Percentiles rank a stretch among this genome's conserved stretches.
These are phyloP conservation scores for Cataglyphis hispanica DNA, from an alignment of 1,140 invertebrate genomes.

Conservation along the genomic window DNA sequence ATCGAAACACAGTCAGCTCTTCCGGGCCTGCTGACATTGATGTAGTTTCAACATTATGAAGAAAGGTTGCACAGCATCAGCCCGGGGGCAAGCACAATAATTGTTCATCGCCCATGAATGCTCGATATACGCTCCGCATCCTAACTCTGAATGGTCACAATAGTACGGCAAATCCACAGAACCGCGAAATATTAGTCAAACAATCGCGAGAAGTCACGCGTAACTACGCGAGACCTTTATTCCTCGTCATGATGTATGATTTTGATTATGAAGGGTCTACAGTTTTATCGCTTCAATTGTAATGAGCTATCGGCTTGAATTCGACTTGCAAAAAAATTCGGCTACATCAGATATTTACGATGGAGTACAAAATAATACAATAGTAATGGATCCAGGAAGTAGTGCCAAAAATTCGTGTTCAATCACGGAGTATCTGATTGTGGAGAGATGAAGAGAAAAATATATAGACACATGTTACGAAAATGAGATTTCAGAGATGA, in stretches of 20 bases:
- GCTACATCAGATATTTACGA: not conserved
- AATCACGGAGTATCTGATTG: slow-evolving; percentile 11
- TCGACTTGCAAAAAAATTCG: slow-evolving; percentile 15
- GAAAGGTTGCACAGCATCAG: slow-evolving; percentile 46
- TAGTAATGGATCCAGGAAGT: slow-evolving; percentile 12
- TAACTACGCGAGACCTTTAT: slow-evolving; percentile 1
- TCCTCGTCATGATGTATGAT: not conserved
- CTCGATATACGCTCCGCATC: slow-evolving; percentile 53
- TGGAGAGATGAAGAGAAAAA: slow-evolving; percentile 14
- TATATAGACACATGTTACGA: not conserved
- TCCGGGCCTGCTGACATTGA: slow-evolving; percentile 26
- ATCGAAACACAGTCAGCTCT: slow-evolving; percentile 35
- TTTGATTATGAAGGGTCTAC: slow-evolving; percentile 3
- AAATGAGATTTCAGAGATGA: slow-evolving; percentile 39
- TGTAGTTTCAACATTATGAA: slow-evolving; percentile 42
- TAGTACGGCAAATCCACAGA: not conserved
- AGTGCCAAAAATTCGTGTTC: slow-evolving; percentile 38
- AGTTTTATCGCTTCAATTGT: not conserved
- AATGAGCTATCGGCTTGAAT: slow-evolving; percentile 1
- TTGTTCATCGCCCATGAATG: slow-evolving; percentile 70
- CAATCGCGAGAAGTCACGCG: not conserved
- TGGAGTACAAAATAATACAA: slow-evolving; percentile 41
- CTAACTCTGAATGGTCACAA: slow-evolving; percentile 13
- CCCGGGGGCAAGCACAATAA: slow-evolving; percentile 47
- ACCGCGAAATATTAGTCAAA: slow-evolving; percentile 31